phyloP scores from a whole-genome alignment of 2,797 vertebrate genomes.

The Schizopygopsis malacanthus region DNA sequence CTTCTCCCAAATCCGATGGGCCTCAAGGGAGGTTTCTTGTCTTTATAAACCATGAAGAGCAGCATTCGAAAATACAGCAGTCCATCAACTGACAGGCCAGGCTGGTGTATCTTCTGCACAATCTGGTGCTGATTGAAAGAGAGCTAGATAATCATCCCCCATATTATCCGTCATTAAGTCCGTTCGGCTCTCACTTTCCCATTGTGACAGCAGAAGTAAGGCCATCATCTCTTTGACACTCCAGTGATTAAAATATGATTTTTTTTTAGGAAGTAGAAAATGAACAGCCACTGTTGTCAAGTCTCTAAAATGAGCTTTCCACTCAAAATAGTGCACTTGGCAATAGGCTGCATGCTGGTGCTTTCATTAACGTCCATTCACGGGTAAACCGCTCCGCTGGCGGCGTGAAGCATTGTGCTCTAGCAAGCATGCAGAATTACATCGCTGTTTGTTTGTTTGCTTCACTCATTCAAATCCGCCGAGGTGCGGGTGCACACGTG shows the following conservation, averaged over 20 bases:
- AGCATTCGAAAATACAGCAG: constrained; percentile 14
- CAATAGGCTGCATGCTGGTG: constrained; percentile 68
- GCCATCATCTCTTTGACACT: constrained; percentile 69
- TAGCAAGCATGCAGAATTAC: constrained; percentile 55
- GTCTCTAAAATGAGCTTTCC: constrained; percentile 62
- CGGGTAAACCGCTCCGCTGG: constrained; percentile 24
- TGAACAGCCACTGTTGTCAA: constrained; percentile 62
- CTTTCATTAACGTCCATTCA: constrained; percentile 75
- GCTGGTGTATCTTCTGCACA: constrained; percentile 68
- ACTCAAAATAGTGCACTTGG: constrained; percentile 61
- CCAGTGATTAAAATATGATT: constrained; percentile 73
- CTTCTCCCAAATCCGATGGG: not conserved
- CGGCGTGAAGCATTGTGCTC: constrained; percentile 31
- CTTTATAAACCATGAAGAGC: constrained; percentile 12
- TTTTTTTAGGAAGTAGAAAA: constrained; percentile 67
- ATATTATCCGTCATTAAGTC: constrained; percentile 74
- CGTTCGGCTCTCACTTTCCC: constrained; percentile 10
- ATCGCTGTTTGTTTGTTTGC: constrained; percentile 58
- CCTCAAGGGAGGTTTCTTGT: not conserved
- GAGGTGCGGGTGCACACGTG: constrained; percentile 55
- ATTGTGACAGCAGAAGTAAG: constrained; percentile 70
- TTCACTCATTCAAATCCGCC: constrained; percentile 62
- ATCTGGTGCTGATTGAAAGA: constrained; percentile 78
- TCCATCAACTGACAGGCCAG: constrained; percentile 15
- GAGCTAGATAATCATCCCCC: constrained; percentile 77